Evolutionary conservation across 2,797 vertebrate species (phyloP).

Genomic region (Micrastur ruficollis): DNA sequence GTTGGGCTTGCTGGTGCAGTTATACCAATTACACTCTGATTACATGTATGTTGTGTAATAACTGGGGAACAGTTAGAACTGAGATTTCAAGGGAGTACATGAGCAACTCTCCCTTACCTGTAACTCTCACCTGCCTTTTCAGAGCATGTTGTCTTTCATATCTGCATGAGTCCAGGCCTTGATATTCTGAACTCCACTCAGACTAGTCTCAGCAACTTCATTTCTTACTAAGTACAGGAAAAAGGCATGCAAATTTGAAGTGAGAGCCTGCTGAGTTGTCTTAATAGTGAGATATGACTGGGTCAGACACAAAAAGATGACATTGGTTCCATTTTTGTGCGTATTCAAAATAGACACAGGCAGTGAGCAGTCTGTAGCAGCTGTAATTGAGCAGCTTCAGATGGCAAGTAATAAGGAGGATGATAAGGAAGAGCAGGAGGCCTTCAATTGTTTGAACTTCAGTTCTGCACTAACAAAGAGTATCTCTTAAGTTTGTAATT

Average conservation of each 20-base stretch:
- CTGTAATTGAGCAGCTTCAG: not conserved
- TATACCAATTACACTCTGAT: not conserved
- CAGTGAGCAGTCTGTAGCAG: not conserved
- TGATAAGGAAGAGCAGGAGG: not conserved
- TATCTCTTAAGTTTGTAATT: not conserved
- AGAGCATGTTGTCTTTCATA: not conserved
- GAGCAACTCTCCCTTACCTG: not conserved
- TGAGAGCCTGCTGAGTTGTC: not conserved
- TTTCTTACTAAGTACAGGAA: not conserved
- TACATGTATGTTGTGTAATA: not conserved
- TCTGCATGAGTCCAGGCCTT: not conserved
- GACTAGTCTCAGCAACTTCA: not conserved
- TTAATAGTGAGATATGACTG: not conserved
- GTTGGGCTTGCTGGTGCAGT: not conserved
- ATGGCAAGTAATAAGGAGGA: not conserved
- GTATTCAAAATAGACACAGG: not conserved
- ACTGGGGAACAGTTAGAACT: not conserved
- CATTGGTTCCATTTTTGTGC: not conserved
- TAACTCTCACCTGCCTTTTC: not conserved
- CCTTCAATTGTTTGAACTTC: not conserved
- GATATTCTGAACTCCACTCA: not conserved
- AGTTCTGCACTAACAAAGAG: not conserved
- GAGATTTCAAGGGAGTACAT: not conserved
- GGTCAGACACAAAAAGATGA: not conserved
- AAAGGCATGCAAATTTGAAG: not conserved